Evolutionary conservation across 2,113 vertebrate genomes (phyloP).

Genomic region (Porphyrio hochstetteri): DNA sequence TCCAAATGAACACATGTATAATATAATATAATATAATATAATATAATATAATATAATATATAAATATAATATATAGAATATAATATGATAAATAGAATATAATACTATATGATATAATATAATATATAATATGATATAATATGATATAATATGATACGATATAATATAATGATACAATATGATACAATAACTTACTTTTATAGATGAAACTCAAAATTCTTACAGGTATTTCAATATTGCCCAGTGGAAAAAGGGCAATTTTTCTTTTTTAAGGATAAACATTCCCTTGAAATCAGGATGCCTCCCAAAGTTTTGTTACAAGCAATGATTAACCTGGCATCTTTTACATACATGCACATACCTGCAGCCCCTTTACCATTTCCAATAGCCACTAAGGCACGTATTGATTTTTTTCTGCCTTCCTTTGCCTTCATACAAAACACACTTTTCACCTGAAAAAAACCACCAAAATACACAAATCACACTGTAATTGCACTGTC

Average conservation of each 20-base stretch:
- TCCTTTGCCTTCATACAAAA: constrained; percentile 97
- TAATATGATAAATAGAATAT: no score
- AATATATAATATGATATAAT: no score
- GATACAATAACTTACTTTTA: background rate
- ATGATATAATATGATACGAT: no score
- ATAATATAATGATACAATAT: no score
- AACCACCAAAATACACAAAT: background rate
- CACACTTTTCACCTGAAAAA: constrained; percentile 87
- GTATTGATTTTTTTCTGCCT: constrained; percentile 88
- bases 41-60: no score
- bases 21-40: no score
- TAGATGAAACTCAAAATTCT: background rate
- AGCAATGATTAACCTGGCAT: background rate
- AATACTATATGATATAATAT: no score
- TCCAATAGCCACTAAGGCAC: constrained; percentile 89
- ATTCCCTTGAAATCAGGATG: background rate
- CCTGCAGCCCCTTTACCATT: constrained; percentile 93
- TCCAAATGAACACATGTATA: background rate
- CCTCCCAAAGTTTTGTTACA: background rate
- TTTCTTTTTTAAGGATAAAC: background rate
- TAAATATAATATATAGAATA: no score
- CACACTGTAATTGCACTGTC: background rate
- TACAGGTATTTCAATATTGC: background rate
- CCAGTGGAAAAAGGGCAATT: background rate
- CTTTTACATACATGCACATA: constrained; percentile 2